Percentiles rank a stretch among this genome's conserved stretches.
Conservation (phyloP, 2,113 vertebrate species). For the Nothobranchius kuhntae region DNA sequence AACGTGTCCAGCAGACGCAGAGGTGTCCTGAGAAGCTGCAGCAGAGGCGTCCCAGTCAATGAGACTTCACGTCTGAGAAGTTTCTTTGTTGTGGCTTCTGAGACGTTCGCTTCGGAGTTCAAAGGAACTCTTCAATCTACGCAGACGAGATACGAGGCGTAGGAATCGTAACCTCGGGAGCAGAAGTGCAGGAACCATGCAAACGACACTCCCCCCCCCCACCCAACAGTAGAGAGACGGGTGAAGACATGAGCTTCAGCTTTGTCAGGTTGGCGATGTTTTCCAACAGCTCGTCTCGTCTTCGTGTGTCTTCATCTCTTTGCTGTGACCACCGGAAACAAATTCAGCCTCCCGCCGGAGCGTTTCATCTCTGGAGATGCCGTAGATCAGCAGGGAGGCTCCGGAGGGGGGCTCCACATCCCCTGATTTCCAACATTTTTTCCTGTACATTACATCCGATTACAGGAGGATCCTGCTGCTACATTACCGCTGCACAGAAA, state of each 20-base stretch:
- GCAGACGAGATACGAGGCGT: slow-evolving; percentile 15
- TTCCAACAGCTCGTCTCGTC: not conserved
- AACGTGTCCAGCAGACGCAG: not conserved
- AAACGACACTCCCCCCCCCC: not conserved
- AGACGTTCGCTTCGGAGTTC: slow-evolving; percentile 13
- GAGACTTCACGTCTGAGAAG: not conserved
- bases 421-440: slow-evolving; percentile 12
- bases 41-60: not conserved
- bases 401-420: not conserved
- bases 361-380: slow-evolving; percentile 4
- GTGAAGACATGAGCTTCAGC: not conserved
- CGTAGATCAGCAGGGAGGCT: slow-evolving; percentile 22
- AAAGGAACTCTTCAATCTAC: slow-evolving; percentile 34
- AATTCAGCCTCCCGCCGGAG: slow-evolving; percentile 23
- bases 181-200: slow-evolving; percentile 12
- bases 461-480: slow-evolving; percentile 23
- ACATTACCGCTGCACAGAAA: not conserved
- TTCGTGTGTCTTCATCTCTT: slow-evolving; percentile 1
- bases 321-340: slow-evolving; percentile 2
- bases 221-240: not conserved
- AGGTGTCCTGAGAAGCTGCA: not conserved
- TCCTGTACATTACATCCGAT: slow-evolving; percentile 43
- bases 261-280: not conserved
- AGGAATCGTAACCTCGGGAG: slow-evolving; percentile 16
- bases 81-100: slow-evolving; percentile 1